Evolutionary conservation across 1,140 invertebrate genomes (phyloP), one percentile per base, ranked within the genome.

Genomic region (Pinna nobilis): DNA sequence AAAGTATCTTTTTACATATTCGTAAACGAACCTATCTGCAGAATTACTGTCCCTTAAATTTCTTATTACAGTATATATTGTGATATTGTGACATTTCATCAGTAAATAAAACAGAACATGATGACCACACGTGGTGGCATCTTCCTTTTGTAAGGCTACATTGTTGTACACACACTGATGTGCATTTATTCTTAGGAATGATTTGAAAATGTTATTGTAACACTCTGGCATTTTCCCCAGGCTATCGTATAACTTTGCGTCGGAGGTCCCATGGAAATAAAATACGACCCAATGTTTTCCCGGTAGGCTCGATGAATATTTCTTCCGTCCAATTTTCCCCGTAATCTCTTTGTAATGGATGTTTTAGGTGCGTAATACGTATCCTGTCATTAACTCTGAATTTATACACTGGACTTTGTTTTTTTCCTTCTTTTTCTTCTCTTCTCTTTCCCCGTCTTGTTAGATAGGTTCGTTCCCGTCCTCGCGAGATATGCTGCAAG

Each of bases 241-340:
- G 50, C 63, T 73, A 53, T 73, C 63, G 30, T 49, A 73, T 50
- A 66, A 73, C 35, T 57, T 63, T 20, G 41, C 71, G 44, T 67
- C 6, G 3, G 25, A 11, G 4, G 55, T 32, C 25, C 13, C 44
- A 32, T 53, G 23, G 9, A 67, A 11, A 23, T 20, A 39, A 20
- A 74, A 50, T 1, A n/a, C 37, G 9, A 74, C 47, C 72, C 65
- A 74, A 41, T 74, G 65, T 49, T 61, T 28, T 25, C 65, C 65
- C 3, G 57, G 55, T 20, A 61, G 57, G n/a, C n/a, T n/a, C 44
- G 9, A 53, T 50, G 23, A 74, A 70, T 23, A 74, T 5, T 50
- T 74, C 66, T 50, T 64, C 72, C 7, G 72, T 69, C 57, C 50
- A 69, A 20, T 51, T 74, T 41, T 74, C 59, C 4, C 69, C 51